Percentiles rank a stretch among this genome's conserved stretches.
Evolutionary conservation across 2,797 vertebrate species (phyloP).

Genomic region (Pteronotus mesoamericanus): DNA sequence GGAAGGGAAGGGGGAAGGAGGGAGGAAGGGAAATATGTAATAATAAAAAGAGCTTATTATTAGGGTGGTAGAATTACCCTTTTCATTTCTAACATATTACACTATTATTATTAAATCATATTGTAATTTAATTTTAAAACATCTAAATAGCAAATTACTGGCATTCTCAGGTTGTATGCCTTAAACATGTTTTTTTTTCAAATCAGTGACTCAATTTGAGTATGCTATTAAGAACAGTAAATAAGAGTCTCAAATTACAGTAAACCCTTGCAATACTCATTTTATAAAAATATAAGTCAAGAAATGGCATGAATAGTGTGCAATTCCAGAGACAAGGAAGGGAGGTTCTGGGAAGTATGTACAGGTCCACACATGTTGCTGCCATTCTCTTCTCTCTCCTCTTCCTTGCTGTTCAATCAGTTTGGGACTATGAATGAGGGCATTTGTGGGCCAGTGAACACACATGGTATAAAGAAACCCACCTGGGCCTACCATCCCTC

Average conservation of each 20-base stretch:
- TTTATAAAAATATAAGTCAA: background rate
- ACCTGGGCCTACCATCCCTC: background rate
- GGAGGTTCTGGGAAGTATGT: background rate
- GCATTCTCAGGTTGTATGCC: background rate
- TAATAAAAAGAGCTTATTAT: background rate
- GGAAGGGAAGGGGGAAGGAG: too few species aligned
- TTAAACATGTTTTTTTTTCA: background rate
- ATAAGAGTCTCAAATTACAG: background rate
- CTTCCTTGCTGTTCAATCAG: background rate
- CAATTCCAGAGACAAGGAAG: background rate
- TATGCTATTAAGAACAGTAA: constrained; percentile 13
- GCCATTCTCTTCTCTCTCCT: background rate
- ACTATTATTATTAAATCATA: background rate
- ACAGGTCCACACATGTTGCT: background rate
- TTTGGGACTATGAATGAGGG: background rate
- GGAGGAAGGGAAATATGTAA: background rate
- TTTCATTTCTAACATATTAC: constrained; percentile 22
- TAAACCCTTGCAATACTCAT: background rate
- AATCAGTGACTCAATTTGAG: constrained; percentile 29
- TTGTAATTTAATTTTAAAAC: constrained; percentile 32
- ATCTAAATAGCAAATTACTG: background rate
- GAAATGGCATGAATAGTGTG: background rate
- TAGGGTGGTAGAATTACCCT: background rate
- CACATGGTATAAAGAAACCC: background rate
- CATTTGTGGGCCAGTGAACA: background rate